A percentile compares a stretch with the other conserved stretches of the same genome.
phyloP scores from a whole-genome alignment of 2,797 vertebrate genomes.

The Mormyrops attenuatus region DNA sequence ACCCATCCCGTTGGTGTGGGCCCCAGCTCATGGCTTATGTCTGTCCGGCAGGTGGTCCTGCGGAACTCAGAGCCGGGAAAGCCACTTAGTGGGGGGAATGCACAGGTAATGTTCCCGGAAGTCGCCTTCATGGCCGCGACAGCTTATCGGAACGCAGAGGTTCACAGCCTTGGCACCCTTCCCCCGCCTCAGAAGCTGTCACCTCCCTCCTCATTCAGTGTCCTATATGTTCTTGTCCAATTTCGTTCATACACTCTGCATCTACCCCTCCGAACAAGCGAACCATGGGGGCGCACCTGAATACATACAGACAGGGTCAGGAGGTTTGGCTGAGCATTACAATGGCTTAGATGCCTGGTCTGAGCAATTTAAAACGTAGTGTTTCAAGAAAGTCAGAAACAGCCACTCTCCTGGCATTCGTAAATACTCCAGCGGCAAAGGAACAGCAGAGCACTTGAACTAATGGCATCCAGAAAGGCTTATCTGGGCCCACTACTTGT shows the following conservation, averaged over 20 bases:
- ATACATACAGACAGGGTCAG: not conserved
- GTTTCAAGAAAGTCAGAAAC: not conserved
- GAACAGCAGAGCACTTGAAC: not conserved
- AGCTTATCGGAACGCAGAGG: constrained; percentile 45
- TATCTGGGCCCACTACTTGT: not conserved
- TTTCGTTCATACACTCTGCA: not conserved
- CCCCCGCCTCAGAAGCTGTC: not conserved
- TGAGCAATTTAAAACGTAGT: not conserved
- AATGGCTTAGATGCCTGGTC: not conserved
- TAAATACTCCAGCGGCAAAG: not conserved
- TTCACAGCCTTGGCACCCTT: constrained; percentile 9
- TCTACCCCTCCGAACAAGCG: not conserved
- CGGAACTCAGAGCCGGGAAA: constrained; percentile 35
- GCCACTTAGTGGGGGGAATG: constrained; percentile 27
- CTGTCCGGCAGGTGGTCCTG: constrained; percentile 37
- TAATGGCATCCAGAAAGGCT: not conserved
- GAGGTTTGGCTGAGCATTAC: not conserved
- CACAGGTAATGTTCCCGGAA: constrained; percentile 40
- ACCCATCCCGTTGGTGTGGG: not conserved
- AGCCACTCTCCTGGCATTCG: not conserved
- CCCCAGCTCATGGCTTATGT: not conserved
- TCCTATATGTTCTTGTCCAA: not conserved
- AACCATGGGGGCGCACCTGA: not conserved
- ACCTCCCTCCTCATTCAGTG: not conserved
- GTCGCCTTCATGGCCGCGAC: constrained; percentile 42